Base-by-base conservation (phyloP, 1,140 invertebrate genomes). In the Triops cancriformis region DNA sequence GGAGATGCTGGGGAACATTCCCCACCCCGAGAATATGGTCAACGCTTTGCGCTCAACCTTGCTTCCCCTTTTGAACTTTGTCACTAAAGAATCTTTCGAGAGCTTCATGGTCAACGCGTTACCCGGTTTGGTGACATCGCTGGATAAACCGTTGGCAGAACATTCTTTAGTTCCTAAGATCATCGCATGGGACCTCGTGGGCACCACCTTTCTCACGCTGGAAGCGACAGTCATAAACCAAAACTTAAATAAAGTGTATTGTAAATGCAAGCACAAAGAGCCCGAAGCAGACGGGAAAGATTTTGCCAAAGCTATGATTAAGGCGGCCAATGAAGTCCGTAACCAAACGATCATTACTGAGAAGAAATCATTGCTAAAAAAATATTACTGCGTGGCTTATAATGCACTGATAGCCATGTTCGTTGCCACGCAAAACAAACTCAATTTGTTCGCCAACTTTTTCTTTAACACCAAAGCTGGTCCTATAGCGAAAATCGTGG, bases 331-430 rank as follows among this genome's bases (percentile, higher is more conserved):
- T 11, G 45, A 76, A 76, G 18, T 76, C 37, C 74, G 45, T 27
- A 28, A 42, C 11, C 37, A 27, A 43, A 45, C 37, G 41, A 14
- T 26, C 5, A 11, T 11, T 18, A 26, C 41, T 14, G 74, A 31
- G 26, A 41, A n/a, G 6, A 26, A 18, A 18, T 14, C 26, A 11
- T 43, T 76, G 26, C 37, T 43, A 11, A 23, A 45, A 45, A 76
- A 76, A 42, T 45, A 43, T 41, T 45, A 41, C 37, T 76, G 74
- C 37, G 27, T 28, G 26, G 26, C 74, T 28, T 76, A 76, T 42
- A 76, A 76, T n/a, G 74, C 74, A 28, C 11, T 45, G 31, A 42
- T 76, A 23, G 37, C 74, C 28, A 45, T 76, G 37, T 41, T 76
- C 11, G 74, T 76, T 10, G 45, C 37, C 27, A 45, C 37, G 23